Conservation (phyloP, 2,797 vertebrate species). For the Diplodus sargus region DNA sequence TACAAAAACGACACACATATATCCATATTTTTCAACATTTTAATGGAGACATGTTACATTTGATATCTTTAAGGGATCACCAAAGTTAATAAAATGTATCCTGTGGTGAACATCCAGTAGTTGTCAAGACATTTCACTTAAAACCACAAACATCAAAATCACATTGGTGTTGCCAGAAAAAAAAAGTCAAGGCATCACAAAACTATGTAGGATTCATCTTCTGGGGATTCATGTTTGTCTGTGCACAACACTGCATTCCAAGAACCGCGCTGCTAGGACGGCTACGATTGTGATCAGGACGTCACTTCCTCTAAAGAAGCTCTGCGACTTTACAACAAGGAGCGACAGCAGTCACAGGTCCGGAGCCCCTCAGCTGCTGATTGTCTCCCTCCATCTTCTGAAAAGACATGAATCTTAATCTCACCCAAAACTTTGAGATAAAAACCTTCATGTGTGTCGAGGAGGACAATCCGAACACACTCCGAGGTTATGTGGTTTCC, state of each 20-base stretch:
- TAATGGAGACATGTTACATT: too few relatives aligned
- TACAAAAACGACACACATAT: too few relatives aligned
- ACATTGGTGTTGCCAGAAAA: background rate
- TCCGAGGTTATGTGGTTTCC: conserved; percentile 18
- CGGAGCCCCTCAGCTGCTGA: too few relatives aligned
- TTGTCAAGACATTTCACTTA: too few relatives aligned
- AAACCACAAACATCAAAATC: background rate
- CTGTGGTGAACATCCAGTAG: too few relatives aligned
- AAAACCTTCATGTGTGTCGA: background rate
- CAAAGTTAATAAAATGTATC: too few relatives aligned
- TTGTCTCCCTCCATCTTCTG: background rate
- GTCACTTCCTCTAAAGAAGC: background rate
- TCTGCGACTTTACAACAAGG: background rate
- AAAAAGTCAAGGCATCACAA: background rate
- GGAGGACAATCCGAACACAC: conserved; percentile 1
- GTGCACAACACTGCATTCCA: too few relatives aligned
- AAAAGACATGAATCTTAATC: background rate
- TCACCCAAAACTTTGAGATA: background rate
- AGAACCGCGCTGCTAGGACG: background rate
- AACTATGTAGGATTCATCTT: background rate
- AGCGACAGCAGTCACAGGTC: background rate
- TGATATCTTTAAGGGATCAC: too few relatives aligned
- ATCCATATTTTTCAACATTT: too few relatives aligned
- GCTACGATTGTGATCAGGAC: background rate
- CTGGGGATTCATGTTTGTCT: background rate